Conservation (phyloP, 2,113 vertebrate genomes). For the Thalassoma bifasciatum region DNA sequence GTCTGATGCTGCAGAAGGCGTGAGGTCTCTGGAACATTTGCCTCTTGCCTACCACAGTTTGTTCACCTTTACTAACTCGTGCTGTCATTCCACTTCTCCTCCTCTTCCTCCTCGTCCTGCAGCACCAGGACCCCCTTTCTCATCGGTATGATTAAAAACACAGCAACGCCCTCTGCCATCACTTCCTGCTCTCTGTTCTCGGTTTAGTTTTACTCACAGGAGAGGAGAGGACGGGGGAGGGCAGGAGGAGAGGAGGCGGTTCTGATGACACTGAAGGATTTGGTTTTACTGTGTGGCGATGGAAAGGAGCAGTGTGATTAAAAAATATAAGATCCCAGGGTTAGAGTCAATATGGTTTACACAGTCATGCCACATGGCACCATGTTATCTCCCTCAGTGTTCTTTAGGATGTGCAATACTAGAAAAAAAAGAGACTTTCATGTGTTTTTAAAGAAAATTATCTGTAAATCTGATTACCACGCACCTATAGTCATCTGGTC, state of each 20-base stretch:
- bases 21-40: slow-evolving; percentile 51
- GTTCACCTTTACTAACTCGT: slow-evolving; percentile 40
- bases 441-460: slow-evolving; percentile 53
- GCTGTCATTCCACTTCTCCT: slow-evolving; percentile 28
- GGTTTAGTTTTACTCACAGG: slow-evolving; percentile 39
- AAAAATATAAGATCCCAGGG: slow-evolving; percentile 60
- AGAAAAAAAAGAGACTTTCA: slow-evolving; percentile 51
- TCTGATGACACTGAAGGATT: slow-evolving; percentile 45
- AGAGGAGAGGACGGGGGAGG: slow-evolving; percentile 33
- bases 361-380: slow-evolving; percentile 65
- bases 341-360: slow-evolving; percentile 76
- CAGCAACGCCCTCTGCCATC: slow-evolving; percentile 40
- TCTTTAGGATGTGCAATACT: slow-evolving; percentile 80
- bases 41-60: slow-evolving; percentile 49
- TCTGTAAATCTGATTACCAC: slow-evolving; percentile 26
- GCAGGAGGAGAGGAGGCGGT: slow-evolving; percentile 25
- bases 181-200: slow-evolving; percentile 35
- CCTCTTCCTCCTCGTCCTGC: slow-evolving; percentile 31
- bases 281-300: slow-evolving; percentile 12
- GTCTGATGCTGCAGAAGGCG: slow-evolving; percentile 57
- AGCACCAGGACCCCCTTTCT: slow-evolving; percentile 47
- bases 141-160: slow-evolving; percentile 10
- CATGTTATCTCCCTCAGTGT: slow-evolving; percentile 59
- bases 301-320: slow-evolving; percentile 3
- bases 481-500: slow-evolving; percentile 45